Base-by-base conservation (phyloP, 2,888 invertebrate species). In the Bellardia pandia region DNA sequence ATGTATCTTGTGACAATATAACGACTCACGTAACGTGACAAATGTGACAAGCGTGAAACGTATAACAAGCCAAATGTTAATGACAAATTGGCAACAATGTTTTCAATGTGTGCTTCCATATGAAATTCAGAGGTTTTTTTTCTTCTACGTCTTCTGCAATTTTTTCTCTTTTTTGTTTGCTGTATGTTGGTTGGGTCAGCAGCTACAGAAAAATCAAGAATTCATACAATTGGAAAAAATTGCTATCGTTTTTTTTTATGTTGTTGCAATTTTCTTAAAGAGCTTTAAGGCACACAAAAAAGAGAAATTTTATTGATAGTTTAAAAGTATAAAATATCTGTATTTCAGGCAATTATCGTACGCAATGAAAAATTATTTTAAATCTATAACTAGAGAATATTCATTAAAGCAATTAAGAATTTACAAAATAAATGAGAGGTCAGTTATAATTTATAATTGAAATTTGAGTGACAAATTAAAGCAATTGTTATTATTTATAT, bases 11-110 rank as follows among this genome's bases (percentile, higher is more conserved):
- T 77, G 84, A 86, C 86, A 86, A 69, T 84, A 86, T 86, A 86
- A 86, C 86, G 76, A 86, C 86, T 86, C 86, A 86, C 86, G 86
- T 86, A 86, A 86, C 86, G 86, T 84, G 86, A 86, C 86, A 86
- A 86, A 86, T 86, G 86, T 86, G 84, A 86, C 86, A 86, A 86
- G 86, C 86, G 86, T 86, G 80, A 86, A 86, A 76, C 84, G 80
- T 86, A 86, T 86, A 86, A 86, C 86, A 86, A 86, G 86, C 86
- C 86, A 86, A 86, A 86, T 80, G 84, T 86, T 86, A 86, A 86
- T 86, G 84, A 86, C 86, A 86, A 86, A 86, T 86, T 86, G 86
- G 86, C 84, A 86, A 84, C 84, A 84, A 84, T 86, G 74, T 80
- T 84, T 68, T 71, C 83, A 64, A 71, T 83, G 76, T 72, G 13